Base-by-base conservation (phyloP, 2,113 vertebrate genomes). In the Myrmecophaga tridactyla region DNA sequence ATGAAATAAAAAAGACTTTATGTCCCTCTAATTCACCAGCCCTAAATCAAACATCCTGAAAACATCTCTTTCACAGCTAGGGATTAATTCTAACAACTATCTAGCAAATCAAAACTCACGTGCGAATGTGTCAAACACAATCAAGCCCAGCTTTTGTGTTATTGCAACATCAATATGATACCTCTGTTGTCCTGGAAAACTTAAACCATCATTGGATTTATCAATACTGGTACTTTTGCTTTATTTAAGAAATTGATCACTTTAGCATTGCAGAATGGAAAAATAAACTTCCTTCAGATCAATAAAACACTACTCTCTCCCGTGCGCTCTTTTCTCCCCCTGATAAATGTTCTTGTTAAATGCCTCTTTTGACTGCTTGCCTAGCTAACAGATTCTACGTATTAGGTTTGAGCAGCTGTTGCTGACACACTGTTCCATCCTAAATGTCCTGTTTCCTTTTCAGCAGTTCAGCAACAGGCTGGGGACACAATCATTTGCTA, bases 171-270 rank as follows among this genome's bases (percentile, higher is more conserved):
- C 85, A 90, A 23, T 93, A 86, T 78, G 69, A 88, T 72, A 60
- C 69, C 12, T 80, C 93, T 92, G 87, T 94, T 97, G 97, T 98
- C 96, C 96, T 93, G 27, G 95, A 96, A 94, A 96, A 96, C 89
- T 91, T 90, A 94, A 36, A 65, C 92, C 90, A 88, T 97, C 90
- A 70, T 92, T 93, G 87, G 75, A 70, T 93, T 97, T 97, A 98
- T 97, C 96, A 95, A 96, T 96, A 96, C 83, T 0, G 0, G 84
- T 92, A 88, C 96, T 98, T 98, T 96, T 97, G 63, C 97, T 98
- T 98, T 95, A 96, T 95, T 98, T 97, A 96, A 97, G 94, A 94
- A 92, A 98, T 98, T 98, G 97, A 98, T 98, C 98, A 81, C 96
- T 98, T 97, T 96, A 96, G 94, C 96, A 84, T 95, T 96, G 91